Base-by-base conservation (phyloP, 2,113 vertebrate genomes). In the Excalfactoria chinensis region DNA sequence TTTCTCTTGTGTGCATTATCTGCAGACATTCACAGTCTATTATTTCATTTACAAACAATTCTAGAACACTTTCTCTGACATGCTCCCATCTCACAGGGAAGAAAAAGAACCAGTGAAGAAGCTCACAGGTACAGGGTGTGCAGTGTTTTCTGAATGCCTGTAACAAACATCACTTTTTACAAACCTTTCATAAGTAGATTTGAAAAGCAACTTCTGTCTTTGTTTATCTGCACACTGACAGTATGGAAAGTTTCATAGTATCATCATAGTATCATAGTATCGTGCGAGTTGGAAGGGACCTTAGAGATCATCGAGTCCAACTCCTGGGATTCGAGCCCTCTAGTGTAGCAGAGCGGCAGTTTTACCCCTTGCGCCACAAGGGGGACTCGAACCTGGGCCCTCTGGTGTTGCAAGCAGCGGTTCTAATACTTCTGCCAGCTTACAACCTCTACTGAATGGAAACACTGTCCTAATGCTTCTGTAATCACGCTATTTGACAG, bases 361-460 rank as follows among this genome's bases (percentile, higher is more conserved):
- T n/a, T n/a, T n/a, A n/a, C n/a, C n/a, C n/a, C n/a, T n/a, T n/a
- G n/a, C n/a, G n/a, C n/a, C n/a, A n/a, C n/a, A n/a, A n/a, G n/a
- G n/a, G n/a, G n/a, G n/a, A n/a, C n/a, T n/a, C n/a, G n/a, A n/a
- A n/a, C n/a, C n/a, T n/a, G n/a, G n/a, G n/a, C n/a, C n/a, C n/a
- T n/a, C n/a, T n/a, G n/a, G n/a, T n/a, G n/a, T n/a, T n/a, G n/a
- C n/a, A n/a, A n/a, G n/a, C n/a, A n/a, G n/a, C n/a, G n/a, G n/a
- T n/a, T n/a, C n/a, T n/a, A 74, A 77, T 56, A 19, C 46, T 74
- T 76, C 58, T 69, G 74, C 22, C 49, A 2, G 7, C 19, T 72
- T 44, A n/a, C 23, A 64, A 26, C 4, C 40, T 56, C 40, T 51
- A 35, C 70, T n/a, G 22, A 64, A 48, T 0, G 0, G 2, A 13